phyloP scores from a whole-genome alignment of 2,888 invertebrate genomes.

The Pristionchus mayeri region DNA sequence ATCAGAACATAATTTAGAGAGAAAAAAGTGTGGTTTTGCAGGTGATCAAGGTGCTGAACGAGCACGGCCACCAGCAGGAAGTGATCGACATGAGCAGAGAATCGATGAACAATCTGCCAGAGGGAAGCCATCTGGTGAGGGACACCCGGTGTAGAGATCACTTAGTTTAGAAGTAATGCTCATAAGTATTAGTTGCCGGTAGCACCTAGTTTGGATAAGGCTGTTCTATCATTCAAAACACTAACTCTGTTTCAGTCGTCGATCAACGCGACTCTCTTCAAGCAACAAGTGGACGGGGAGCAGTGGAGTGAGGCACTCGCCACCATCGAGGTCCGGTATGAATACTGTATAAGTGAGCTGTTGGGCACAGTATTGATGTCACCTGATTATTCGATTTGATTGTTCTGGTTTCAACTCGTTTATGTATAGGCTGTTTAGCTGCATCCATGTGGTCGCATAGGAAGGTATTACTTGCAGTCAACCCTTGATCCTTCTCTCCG shows the following conservation, averaged over 20 bases:
- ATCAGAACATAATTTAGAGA: too few relatives aligned
- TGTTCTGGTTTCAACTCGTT: too few relatives aligned
- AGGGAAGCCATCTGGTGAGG: constrained; percentile 39
- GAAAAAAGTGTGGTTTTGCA: neutral
- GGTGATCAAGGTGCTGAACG: constrained; percentile 45
- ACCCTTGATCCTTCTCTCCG: constrained; percentile 32
- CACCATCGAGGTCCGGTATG: constrained; percentile 36
- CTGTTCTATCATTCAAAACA: neutral
- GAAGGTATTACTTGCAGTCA: constrained; percentile 15
- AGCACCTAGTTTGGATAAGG: too few relatives aligned
- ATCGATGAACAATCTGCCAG: constrained; percentile 40
- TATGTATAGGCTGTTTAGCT: too few relatives aligned
- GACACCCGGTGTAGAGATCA: neutral
- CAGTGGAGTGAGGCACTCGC: constrained; percentile 47
- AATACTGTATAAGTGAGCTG: too few relatives aligned
- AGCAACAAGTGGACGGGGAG: constrained; percentile 44
- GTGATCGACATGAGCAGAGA: constrained; percentile 49
- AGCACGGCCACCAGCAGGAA: constrained; percentile 49
- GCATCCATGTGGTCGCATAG: too few relatives aligned
- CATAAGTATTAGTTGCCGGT: too few relatives aligned
- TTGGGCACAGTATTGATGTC: too few relatives aligned
- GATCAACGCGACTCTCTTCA: constrained; percentile 50
- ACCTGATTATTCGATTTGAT: too few relatives aligned
- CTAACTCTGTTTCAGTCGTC: neutral
- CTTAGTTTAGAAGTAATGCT: too few relatives aligned